phyloP scores from a whole-genome alignment of 2,888 invertebrate genomes.

The Mythimna albipuncta region DNA sequence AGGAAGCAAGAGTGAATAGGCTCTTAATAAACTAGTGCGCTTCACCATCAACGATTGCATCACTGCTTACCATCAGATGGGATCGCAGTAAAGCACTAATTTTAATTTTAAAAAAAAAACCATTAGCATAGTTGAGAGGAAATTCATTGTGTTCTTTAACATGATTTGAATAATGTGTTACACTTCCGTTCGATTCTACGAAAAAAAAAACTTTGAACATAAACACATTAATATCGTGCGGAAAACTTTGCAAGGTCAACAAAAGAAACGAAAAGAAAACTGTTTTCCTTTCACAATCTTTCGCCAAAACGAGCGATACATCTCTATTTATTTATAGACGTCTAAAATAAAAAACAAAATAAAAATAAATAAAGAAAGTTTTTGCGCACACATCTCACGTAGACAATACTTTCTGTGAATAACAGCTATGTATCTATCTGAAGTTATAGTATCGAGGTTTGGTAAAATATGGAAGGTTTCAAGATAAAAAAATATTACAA shows the following conservation, averaged over 20 bases:
- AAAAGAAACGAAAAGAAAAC: slow-evolving; percentile 31
- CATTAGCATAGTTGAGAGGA: no score
- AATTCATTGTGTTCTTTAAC: no score
- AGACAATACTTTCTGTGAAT: slow-evolving; percentile 48
- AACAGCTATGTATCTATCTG: slow-evolving; percentile 26
- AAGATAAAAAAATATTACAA: background rate
- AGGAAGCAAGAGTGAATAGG: no score
- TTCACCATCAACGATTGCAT: no score
- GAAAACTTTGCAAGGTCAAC: slow-evolving; percentile 38
- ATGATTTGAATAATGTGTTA: slow-evolving; percentile 1
- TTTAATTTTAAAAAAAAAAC: no score
- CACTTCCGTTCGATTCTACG: background rate
- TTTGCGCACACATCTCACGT: slow-evolving; percentile 56
- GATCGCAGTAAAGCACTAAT: no score
- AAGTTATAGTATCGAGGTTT: slow-evolving; percentile 29
- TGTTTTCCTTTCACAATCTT: slow-evolving; percentile 43
- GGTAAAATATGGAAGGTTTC: slow-evolving; percentile 16
- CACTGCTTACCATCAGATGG: no score
- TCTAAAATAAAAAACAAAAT: slow-evolving; percentile 43
- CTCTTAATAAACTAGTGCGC: no score
- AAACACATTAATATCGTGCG: slow-evolving; percentile 12
- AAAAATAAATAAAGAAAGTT: slow-evolving; percentile 51
- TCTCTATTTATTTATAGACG: slow-evolving; percentile 57
- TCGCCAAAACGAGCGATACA: slow-evolving; percentile 38
- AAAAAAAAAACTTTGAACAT: slow-evolving; percentile 1